Percentiles rank a stretch among this genome's conserved stretches.
phyloP scores from a whole-genome alignment of 2,113 vertebrate species.

The Pagrus major region DNA sequence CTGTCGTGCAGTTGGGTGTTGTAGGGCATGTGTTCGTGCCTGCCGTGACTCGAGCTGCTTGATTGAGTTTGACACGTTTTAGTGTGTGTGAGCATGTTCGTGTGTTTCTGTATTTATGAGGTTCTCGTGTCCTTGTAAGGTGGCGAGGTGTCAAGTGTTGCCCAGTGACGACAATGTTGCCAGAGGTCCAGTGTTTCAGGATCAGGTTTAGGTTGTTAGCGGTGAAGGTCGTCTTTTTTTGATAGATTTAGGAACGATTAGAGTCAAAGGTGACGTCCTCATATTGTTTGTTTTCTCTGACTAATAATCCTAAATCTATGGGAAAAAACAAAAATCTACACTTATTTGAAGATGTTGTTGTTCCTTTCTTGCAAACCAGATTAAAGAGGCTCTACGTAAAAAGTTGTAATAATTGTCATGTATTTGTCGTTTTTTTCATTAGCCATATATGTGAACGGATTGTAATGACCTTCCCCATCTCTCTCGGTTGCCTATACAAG shows the following conservation, averaged over 20 bases:
- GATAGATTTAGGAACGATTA: too few species aligned
- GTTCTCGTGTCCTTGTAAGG: constrained; percentile 13
- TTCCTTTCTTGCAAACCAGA: too few species aligned
- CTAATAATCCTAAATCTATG: too few species aligned
- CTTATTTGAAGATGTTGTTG: too few species aligned
- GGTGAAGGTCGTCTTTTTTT: neutral
- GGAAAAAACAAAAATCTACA: too few species aligned
- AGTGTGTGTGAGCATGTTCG: constrained; percentile 8
- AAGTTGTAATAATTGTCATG: too few species aligned
- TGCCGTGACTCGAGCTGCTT: constrained; percentile 26
- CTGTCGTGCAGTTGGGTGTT: constrained; percentile 46
- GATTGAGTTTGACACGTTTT: constrained; percentile 58
- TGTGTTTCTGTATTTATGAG: constrained; percentile 20
- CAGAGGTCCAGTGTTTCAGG: neutral
- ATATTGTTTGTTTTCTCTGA: too few species aligned
- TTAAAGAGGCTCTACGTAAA: too few species aligned
- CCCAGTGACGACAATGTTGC: neutral
- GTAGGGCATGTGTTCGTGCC: constrained; percentile 54
- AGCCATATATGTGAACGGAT: too few species aligned
- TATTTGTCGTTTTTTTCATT: too few species aligned
- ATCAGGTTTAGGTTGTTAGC: neutral
- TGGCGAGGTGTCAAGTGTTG: neutral
- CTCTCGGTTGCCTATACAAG: too few species aligned
- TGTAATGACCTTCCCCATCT: too few species aligned
- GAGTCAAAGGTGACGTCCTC: neutral